Evolutionary conservation across 1,140 invertebrate genomes (phyloP), one percentile per base, ranked within the genome.

Genomic region (Zaprionus camerounensis): DNA sequence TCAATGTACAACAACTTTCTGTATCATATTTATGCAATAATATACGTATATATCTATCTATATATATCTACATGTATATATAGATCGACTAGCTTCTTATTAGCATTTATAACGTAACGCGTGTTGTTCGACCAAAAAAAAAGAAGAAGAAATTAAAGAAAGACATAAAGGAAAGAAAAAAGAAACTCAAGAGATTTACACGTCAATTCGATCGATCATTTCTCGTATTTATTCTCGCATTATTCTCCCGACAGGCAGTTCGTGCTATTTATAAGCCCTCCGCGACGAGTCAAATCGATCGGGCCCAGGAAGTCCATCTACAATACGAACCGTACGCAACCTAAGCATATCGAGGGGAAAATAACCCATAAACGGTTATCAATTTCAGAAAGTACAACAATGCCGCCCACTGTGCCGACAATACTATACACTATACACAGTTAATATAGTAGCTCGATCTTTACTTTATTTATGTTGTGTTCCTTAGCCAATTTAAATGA

Each of bases 21-120:
- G 72, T 75, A 75, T 22, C 41, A 70, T 76, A 76, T 53, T 58
- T 76, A 76, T 76, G 56, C 61, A 66, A 72, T 72, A 76, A 72
- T 76, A 64, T 70, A 51, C 51, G 63, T 46, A 49, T 66, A 51
- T 26, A 38, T 49, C 17, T 28, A 38, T 51, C 49, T 17, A 57
- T 31, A 44, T 22, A 64, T 59, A 55, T 17, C 2, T 69, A 69
- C 20, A 13, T 38, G 5, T 56, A 61, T 13, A 64, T 13, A 51
- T 46, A 62, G 11, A 20, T 46, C 13, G 44, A 58, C 6, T 51
- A 56, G 64, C 64, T 66, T 66, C 53, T 65, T 55, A 24, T 65
- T 55, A 55, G 62, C 49, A 65, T 65, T 65, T 69, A 59, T 71
- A 51, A 51, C 41, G 58, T 53, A 67, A 72, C 62, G 31, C 24